Conservation (phyloP, 2,113 vertebrate genomes). For the Lepus americanus region DNA sequence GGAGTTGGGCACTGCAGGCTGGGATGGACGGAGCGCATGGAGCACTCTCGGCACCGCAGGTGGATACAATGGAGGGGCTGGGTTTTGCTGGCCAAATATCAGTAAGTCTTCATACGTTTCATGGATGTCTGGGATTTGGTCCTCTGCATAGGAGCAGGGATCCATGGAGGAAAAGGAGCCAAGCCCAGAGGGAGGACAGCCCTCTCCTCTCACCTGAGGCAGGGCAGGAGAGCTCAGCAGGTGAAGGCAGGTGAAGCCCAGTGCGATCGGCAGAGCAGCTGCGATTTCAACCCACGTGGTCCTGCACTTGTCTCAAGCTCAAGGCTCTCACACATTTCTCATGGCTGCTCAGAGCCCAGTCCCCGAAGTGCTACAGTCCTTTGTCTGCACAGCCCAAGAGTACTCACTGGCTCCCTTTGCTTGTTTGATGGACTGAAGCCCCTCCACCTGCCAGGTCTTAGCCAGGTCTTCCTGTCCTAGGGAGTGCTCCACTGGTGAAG, state of each 20-base stretch:
- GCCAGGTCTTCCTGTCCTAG: background rate
- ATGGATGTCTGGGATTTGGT: background rate
- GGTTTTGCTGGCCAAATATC: background rate
- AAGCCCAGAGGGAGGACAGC: background rate
- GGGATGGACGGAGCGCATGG: background rate
- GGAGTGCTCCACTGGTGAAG: background rate
- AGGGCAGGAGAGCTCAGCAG: background rate
- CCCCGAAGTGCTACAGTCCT: background rate
- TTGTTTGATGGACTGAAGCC: background rate
- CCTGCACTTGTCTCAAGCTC: background rate
- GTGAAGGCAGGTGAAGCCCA: background rate
- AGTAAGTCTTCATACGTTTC: background rate
- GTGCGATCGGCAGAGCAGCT: background rate
- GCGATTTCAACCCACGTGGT: too few relatives aligned
- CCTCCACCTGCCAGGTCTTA: background rate
- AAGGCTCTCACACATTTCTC: background rate
- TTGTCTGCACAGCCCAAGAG: background rate
- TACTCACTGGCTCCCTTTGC: background rate
- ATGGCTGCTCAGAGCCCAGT: background rate
- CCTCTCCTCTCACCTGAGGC: background rate
- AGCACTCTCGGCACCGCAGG: background rate
- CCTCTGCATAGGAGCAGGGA: background rate
- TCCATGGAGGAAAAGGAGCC: background rate
- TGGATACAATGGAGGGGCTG: background rate
- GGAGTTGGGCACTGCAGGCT: background rate